Base-by-base conservation (phyloP, 2,888 invertebrate species). In the Alloplasta piceator region DNA sequence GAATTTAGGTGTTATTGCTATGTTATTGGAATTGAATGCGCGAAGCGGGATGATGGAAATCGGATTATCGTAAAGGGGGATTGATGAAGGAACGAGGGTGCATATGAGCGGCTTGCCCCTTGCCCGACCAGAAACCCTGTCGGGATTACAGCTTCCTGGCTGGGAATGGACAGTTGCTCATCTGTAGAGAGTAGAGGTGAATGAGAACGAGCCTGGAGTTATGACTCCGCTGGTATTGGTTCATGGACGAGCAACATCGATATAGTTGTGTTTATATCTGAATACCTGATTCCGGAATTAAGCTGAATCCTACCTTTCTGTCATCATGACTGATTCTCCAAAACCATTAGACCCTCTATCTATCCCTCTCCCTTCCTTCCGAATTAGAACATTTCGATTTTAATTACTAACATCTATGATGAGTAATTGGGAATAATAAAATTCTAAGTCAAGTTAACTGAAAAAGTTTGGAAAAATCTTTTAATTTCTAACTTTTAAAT, bases 91-190 rank as follows among this genome's bases (percentile, higher is more conserved):
- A 50, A 66, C 12, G 38, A 60, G 12, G 60, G 71, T 73, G 77
- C 60, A 61, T 68, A 73, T 77, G 74, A 71, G 50, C 41, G 71
- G 61, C 78, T 76, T 48, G 82, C 82, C 71, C 76, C 82, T 78
- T 80, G 77, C 71, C 56, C 61, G 74, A 82, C 85, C 87, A 86
- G 86, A 88, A 88, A 87, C 87, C 85, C 85, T 87, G 85, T 86
- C 82, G 82, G 88, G 89, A 89, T 89, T 89, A 88, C 86, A 84
- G 75, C 61, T 75, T 75, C 68, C 68, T 36, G 80, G 82, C 85
- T 87, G 88, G 86, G 85, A 87, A 88, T 86, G 88, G 88, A 87
- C 89, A 88, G 87, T 89, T 87, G 88, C 80, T 73, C 43, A 75
- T 75, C 82, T 74, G 78, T 66, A 78, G 84, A 83, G 82, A 79